These are phyloP conservation scores for Arvicanthis niloticus DNA, from an alignment of 2,113 vertebrate species.

Conservation along the genomic window DNA sequence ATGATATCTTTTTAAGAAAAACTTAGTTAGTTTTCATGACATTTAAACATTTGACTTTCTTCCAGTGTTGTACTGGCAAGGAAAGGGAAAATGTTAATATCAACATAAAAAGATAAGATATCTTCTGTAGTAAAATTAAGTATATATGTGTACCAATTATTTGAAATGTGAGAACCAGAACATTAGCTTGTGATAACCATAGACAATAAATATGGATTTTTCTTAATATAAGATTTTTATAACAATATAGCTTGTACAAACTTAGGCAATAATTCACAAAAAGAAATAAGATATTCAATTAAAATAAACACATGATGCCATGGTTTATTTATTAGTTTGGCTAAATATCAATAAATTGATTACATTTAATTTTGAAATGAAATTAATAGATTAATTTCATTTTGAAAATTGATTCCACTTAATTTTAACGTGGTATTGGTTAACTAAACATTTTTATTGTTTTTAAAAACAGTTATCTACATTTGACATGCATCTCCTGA, in stretches of 20 bases:
- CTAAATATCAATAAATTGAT: background rate
- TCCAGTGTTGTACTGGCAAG: background rate
- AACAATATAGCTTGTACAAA: background rate
- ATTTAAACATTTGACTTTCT: constrained; percentile 8
- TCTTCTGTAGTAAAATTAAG: constrained; percentile 6
- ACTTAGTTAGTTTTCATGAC: background rate
- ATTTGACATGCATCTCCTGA: background rate
- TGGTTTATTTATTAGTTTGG: background rate
- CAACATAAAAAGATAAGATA: background rate
- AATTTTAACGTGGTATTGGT: background rate
- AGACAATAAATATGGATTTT: background rate
- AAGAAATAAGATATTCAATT: background rate
- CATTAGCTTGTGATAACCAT: background rate
- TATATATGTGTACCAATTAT: background rate
- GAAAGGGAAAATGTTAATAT: background rate
- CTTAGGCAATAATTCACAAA: background rate
- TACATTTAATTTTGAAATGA: too few relatives aligned
- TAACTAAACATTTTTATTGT: background rate
- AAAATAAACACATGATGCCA: background rate
- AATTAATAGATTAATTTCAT: too few relatives aligned
- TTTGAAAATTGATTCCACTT: background rate
- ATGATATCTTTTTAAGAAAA: background rate
- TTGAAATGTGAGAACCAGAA: background rate
- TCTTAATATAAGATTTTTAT: background rate
- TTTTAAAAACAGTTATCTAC: background rate